Percentiles rank a stretch among this genome's conserved stretches.
Conservation (phyloP, 2,797 vertebrate species). For the Remorina albescens region DNA sequence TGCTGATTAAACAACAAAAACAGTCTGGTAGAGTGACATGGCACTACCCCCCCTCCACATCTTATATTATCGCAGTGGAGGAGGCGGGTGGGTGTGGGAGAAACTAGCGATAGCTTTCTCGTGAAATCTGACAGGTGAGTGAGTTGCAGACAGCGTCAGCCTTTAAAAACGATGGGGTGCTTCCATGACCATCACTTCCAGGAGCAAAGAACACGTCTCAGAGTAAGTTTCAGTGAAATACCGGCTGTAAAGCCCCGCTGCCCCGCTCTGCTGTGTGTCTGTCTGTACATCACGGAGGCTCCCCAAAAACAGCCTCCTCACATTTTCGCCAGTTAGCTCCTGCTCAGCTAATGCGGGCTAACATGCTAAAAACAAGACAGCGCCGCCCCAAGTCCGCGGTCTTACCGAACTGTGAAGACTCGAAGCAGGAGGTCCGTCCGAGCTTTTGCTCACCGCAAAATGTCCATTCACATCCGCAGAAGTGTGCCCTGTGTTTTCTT, state of each 20-base stretch:
- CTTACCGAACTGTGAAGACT: conserved; percentile 67
- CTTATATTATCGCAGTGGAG: conserved; percentile 7
- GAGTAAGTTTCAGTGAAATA: not conserved
- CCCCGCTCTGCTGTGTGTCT: conserved; percentile 28
- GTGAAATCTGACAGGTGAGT: conserved; percentile 78
- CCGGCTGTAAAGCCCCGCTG: not conserved
- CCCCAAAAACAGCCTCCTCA: conserved; percentile 64
- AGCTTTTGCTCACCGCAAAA: conserved; percentile 24
- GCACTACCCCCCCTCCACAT: not conserved
- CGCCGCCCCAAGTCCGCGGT: conserved; percentile 10
- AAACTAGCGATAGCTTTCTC: conserved; percentile 51
- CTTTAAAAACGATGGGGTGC: not conserved
- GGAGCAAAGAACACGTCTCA: accelerated
- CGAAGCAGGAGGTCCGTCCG: conserved; percentile 14
- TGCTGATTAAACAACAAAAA: not conserved
- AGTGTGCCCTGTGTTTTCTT: conserved; percentile 30
- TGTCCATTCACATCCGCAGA: conserved; percentile 24
- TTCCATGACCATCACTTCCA: no score
- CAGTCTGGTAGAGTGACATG: conserved; percentile 1
- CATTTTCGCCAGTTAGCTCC: conserved; percentile 63
- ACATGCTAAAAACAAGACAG: conserved; percentile 82
- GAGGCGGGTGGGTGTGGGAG: conserved; percentile 58
- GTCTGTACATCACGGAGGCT: conserved; percentile 31
- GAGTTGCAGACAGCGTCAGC: conserved; percentile 20
- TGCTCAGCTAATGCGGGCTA: conserved; percentile 59